A percentile compares a stretch with the other conserved stretches of the same genome.
Conservation (phyloP, 64 coral and sea anemone species). For the Stichodactyla helianthus region DNA sequence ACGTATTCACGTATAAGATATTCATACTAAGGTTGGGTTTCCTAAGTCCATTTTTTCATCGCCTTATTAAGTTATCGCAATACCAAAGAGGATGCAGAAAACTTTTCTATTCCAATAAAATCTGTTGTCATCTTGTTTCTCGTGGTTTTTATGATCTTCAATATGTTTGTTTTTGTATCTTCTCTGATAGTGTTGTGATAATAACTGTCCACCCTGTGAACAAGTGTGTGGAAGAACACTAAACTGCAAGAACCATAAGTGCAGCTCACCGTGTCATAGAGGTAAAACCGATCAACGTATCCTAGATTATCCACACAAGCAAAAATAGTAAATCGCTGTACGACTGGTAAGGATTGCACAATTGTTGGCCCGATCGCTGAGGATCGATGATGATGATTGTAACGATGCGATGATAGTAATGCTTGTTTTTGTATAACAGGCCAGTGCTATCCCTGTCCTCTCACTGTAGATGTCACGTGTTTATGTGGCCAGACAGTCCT, state of each 20-base stretch:
- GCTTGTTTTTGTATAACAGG: slow-evolving; percentile 32
- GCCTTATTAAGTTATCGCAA: too few species aligned
- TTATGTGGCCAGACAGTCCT: slow-evolving; percentile 84
- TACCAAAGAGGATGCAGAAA: too few species aligned
- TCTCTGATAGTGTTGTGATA: slow-evolving; percentile 74
- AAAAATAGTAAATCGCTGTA: too few species aligned
- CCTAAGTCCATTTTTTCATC: too few species aligned
- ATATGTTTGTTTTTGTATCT: background rate
- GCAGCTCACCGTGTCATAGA: slow-evolving; percentile 90
- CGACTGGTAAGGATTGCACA: too few species aligned
- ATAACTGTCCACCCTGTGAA: slow-evolving; percentile 79
- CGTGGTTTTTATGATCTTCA: background rate
- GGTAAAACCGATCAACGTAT: slow-evolving; percentile 31
- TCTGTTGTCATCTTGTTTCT: background rate
- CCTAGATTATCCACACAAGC: background rate
- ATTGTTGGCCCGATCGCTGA: too few species aligned
- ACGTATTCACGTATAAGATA: background rate
- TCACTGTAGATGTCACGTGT: slow-evolving; percentile 68
- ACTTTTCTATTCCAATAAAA: background rate
- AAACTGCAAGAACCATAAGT: slow-evolving; percentile 97
- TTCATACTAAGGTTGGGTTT: too few species aligned
- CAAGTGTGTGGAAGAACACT: slow-evolving; percentile 78
- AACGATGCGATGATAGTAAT: background rate
- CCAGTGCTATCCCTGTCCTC: slow-evolving; percentile 88
- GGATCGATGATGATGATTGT: background rate